phyloP scores from a whole-genome alignment of 2,797 vertebrate species.

The Acrossocheilus wenchowensis region DNA sequence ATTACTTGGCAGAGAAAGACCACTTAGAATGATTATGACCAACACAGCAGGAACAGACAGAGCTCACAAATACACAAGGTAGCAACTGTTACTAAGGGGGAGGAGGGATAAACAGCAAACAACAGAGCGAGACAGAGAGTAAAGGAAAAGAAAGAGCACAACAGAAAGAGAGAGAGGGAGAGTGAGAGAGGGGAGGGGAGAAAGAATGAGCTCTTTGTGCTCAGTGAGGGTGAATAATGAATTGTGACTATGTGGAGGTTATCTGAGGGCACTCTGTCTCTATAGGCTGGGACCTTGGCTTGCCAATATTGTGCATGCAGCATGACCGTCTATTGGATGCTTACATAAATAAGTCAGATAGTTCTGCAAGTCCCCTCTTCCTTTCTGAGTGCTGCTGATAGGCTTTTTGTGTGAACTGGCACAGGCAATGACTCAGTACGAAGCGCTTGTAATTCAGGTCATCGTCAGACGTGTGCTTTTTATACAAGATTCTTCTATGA shows the following conservation, averaged over 20 bases:
- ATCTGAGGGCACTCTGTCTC: constrained; percentile 85
- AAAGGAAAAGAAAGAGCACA: constrained; percentile 11
- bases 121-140: constrained; percentile 18
- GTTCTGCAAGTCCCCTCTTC: constrained; percentile 72
- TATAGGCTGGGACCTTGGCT: constrained; percentile 80
- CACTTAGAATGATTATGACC: constrained; percentile 63
- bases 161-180: background rate
- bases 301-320: constrained; percentile 78
- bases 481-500: constrained; percentile 48
- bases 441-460: constrained; percentile 55
- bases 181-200: constrained; percentile 43
- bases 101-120: constrained; percentile 38
- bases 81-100: constrained; percentile 47
- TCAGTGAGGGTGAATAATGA: constrained; percentile 83
- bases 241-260: constrained; percentile 87
- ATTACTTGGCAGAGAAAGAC: constrained; percentile 63
- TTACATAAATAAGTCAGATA: constrained; percentile 79
- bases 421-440: constrained; percentile 40
- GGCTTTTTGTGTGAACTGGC: constrained; percentile 72
- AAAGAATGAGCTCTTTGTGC: constrained; percentile 76
- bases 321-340: constrained; percentile 74
- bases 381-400: constrained; percentile 67
- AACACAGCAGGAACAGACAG: constrained; percentile 59
- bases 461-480: constrained; percentile 50
- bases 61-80: constrained; percentile 45